phyloP scores from a whole-genome alignment of 2,113 vertebrate genomes.

The Empidonax alnorum region DNA sequence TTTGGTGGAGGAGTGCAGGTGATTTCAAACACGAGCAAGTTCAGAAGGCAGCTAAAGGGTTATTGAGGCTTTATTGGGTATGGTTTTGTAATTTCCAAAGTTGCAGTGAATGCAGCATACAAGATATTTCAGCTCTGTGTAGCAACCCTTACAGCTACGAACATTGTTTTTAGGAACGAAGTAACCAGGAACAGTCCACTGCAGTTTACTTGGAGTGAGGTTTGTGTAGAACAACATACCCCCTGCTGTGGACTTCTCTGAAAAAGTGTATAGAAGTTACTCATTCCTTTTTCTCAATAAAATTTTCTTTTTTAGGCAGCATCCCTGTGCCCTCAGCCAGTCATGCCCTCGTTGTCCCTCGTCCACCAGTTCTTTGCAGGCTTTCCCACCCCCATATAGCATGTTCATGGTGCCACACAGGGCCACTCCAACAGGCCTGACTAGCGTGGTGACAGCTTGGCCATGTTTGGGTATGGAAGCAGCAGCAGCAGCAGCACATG shows the following conservation, averaged over 20 bases:
- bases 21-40: rapidly evolving
- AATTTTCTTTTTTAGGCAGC: neutral
- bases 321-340: neutral
- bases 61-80: neutral
- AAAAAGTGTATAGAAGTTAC: neutral
- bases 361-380: neutral
- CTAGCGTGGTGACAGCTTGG: neutral
- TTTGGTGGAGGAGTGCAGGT: neutral
- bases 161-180: neutral
- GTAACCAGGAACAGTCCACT: neutral
- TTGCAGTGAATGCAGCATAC: rapidly evolving
- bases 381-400: neutral
- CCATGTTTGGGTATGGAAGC: conserved; percentile 58
- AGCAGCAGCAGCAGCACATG: conserved; percentile 2
- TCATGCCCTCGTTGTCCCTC: neutral
- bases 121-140: neutral
- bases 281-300: neutral
- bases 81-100: neutral
- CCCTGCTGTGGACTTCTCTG: neutral
- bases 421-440: neutral
- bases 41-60: neutral
- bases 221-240: neutral
- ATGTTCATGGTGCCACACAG: neutral
- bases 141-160: neutral
- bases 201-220: neutral